Conservation (phyloP, 2,888 invertebrate species). For the Buathra laborator region DNA sequence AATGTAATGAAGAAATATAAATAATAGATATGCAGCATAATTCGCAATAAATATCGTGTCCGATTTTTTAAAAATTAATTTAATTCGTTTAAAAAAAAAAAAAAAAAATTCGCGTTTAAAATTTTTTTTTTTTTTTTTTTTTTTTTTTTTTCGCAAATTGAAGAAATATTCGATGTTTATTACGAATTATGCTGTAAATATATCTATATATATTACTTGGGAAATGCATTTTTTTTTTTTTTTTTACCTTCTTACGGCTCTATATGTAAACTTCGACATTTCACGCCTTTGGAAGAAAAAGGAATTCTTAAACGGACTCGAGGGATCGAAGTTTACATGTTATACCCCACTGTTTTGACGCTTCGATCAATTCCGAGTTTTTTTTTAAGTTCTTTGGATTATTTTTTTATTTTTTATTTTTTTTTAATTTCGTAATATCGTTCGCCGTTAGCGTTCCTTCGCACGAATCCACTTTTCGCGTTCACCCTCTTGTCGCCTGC, state of each 20-base stretch:
- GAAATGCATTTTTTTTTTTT: background rate
- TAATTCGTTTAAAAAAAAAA: too few relatives aligned
- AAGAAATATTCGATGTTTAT: too few relatives aligned
- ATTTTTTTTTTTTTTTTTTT: too few relatives aligned
- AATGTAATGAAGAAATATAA: slow-evolving; percentile 6
- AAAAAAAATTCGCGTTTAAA: too few relatives aligned
- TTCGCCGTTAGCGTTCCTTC: background rate
- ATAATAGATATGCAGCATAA: background rate
- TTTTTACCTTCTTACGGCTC: background rate
- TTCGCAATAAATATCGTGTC: too few relatives aligned
- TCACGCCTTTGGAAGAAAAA: slow-evolving; percentile 12
- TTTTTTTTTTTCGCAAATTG: too few relatives aligned
- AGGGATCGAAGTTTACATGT: background rate
- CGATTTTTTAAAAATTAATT: too few relatives aligned
- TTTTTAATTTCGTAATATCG: background rate
- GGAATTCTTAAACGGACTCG: background rate
- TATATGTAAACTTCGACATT: background rate
- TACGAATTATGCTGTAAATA: background rate
- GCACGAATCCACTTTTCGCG: background rate
- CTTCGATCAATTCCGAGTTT: slow-evolving; percentile 19
- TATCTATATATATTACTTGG: background rate
- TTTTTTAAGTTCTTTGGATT: background rate
- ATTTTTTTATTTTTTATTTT: background rate
- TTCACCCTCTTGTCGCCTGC: background rate
- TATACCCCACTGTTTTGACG: background rate